phyloP scores from a whole-genome alignment of 92 coral and sea anemone genomes.

The Desmophyllum pertusum region DNA sequence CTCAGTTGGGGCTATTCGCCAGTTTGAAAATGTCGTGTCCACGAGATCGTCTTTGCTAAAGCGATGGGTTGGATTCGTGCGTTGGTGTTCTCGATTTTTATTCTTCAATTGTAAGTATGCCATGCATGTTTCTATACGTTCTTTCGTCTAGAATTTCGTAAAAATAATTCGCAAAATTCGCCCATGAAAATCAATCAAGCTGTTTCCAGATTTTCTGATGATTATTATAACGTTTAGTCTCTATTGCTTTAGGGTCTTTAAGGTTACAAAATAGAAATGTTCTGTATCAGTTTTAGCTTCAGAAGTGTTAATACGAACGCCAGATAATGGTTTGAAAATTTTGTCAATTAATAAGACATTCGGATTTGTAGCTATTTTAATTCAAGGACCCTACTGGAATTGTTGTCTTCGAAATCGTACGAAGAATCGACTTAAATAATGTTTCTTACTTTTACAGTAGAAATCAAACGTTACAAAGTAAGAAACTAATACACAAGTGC shows the following conservation, averaged over 20 bases:
- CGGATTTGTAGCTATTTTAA: background rate
- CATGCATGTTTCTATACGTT: background rate
- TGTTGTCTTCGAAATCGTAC: background rate
- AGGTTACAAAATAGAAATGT: background rate
- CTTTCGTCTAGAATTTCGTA: background rate
- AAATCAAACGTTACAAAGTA: too few species aligned
- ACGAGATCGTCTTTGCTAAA: conserved; percentile 2
- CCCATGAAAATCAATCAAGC: too few species aligned
- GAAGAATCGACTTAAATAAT: background rate
- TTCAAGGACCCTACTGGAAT: background rate
- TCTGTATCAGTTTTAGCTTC: background rate
- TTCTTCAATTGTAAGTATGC: conserved; percentile 24
- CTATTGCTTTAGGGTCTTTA: background rate
- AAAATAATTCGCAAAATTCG: background rate
- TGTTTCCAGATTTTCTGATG: background rate
- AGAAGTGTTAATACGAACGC: background rate
- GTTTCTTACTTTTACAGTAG: background rate
- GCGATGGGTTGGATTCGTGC: conserved; percentile 33
- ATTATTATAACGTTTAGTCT: background rate
- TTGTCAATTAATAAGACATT: background rate
- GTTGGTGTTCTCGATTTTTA: background rate
- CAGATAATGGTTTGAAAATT: background rate
- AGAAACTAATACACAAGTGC: too few species aligned
- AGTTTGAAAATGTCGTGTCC: conserved; percentile 23
- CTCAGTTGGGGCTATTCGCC: background rate